These are phyloP conservation scores for Cyanocitta stelleri DNA, from an alignment of 2,113 vertebrate genomes.

Conservation along the genomic window DNA sequence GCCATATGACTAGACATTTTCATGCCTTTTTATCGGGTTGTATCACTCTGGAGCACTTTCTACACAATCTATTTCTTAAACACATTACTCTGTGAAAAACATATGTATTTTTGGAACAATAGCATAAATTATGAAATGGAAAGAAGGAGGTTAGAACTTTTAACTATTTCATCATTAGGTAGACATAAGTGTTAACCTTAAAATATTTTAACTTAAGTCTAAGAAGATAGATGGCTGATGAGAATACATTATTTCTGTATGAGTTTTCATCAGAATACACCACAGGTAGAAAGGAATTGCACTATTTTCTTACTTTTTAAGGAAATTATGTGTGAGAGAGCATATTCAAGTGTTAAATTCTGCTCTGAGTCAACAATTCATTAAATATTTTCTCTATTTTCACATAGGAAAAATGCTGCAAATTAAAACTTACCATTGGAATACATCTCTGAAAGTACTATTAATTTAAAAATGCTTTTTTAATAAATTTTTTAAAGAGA, in stretches of 20 bases:
- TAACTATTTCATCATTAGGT: neutral
- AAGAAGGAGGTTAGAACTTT: neutral
- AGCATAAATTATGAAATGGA: neutral
- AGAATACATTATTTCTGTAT: neutral
- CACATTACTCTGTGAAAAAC: neutral
- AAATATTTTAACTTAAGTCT: neutral
- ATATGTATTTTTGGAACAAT: neutral
- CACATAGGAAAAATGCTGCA: neutral
- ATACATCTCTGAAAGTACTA: neutral
- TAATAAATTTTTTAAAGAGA: neutral
- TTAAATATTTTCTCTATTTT: neutral
- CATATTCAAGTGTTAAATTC: neutral
- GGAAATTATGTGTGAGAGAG: neutral
- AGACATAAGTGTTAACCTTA: neutral
- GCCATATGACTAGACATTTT: neutral
- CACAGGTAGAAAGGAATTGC: neutral
- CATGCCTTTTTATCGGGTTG: conserved; percentile 1
- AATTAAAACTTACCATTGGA: neutral
- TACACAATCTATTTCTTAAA: neutral
- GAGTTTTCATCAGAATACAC: neutral
- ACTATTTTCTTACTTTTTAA: neutral
- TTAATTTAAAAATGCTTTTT: neutral
- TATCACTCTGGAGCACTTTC: neutral
- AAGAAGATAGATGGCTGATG: neutral
- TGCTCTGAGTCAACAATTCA: neutral